These are phyloP conservation scores for Athalia cordata DNA, from an alignment of 2,888 invertebrate species.

Conservation along the genomic window DNA sequence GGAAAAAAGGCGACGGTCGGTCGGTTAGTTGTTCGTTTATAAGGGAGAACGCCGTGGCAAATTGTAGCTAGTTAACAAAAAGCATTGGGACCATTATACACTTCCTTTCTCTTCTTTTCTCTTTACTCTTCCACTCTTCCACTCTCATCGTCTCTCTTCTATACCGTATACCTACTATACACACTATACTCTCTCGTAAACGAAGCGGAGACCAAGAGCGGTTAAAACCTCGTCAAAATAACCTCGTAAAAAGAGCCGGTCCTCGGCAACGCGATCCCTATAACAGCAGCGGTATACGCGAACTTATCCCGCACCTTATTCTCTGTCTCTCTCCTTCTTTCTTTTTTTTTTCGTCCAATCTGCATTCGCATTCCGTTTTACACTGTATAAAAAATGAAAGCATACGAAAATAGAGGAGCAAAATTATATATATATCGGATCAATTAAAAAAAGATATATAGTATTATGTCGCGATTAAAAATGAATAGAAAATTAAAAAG, in stretches of 20 bases:
- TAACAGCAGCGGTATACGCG: too few relatives aligned
- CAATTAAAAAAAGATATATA: neutral
- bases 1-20: neutral
- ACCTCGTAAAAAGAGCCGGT: conserved; percentile 21
- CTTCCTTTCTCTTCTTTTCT: neutral
- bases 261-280: neutral
- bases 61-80: conserved; percentile 42
- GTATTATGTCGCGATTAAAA: neutral
- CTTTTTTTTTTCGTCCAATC: too few relatives aligned
- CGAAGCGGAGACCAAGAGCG: conserved; percentile 21
- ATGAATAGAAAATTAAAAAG: too few relatives aligned
- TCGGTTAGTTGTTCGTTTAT: neutral
- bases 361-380: too few relatives aligned
- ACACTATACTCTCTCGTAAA: neutral
- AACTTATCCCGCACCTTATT: too few relatives aligned
- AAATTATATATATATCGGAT: neutral
- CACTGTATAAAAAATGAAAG: too few relatives aligned
- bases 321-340: too few relatives aligned
- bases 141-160: neutral
- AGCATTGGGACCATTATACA: neutral
- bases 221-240: conserved; percentile 45
- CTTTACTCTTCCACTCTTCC: neutral
- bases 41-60: conserved; percentile 33
- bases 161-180: neutral
- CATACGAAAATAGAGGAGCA: neutral